Conservation (phyloP, 2,113 vertebrate species). For the Leiothrix lutea region DNA sequence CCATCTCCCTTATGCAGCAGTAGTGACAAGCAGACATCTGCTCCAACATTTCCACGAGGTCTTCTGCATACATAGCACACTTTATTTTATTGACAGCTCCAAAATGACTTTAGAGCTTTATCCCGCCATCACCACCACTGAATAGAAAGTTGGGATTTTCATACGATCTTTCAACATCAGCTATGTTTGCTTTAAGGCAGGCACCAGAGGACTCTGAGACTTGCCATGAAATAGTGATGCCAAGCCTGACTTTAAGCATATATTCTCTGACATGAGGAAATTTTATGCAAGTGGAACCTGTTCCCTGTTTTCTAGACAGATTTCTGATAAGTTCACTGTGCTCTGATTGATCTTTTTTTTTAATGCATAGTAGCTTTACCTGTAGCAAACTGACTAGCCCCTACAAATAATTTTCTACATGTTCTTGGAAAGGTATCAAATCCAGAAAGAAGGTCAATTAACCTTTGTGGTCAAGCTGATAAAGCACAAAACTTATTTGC, state of each 20-base stretch:
- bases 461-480: background rate
- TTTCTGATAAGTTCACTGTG: background rate
- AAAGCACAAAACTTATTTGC: conserved; percentile 27
- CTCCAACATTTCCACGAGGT: background rate
- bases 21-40: background rate
- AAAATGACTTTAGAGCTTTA: background rate
- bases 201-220: background rate
- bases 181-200: background rate
- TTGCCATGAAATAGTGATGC: background rate
- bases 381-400: background rate
- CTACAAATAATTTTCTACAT: conserved; percentile 2
- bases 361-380: background rate
- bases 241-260: background rate
- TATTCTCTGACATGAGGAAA: background rate
- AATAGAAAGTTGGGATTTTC: background rate
- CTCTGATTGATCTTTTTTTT: background rate
- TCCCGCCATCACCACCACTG: background rate
- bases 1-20: background rate
- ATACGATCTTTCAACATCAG: background rate
- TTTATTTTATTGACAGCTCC: background rate
- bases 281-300: background rate
- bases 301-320: background rate
- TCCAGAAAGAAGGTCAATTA: conserved; percentile 15
- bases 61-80: background rate
- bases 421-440: conserved; percentile 11